Evolutionary conservation across 92 coral and sea anemone genomes (phyloP), one percentile per base, ranked within the genome.

Genomic region (Parazoanthus atlanticus): DNA sequence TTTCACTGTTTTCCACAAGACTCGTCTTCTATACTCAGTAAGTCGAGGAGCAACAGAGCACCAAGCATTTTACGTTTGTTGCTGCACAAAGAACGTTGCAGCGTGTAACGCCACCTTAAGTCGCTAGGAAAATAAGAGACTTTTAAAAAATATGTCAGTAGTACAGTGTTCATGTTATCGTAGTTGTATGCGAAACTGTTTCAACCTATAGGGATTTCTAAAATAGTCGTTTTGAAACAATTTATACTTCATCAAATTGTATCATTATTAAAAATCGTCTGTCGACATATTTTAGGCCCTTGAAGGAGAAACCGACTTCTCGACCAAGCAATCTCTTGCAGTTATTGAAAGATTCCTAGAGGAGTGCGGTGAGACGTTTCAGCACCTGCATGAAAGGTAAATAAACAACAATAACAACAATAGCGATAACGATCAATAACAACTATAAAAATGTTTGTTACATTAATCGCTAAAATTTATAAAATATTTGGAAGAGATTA

Each of bases 271-370:
- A 33, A 74, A 56, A 28, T 77, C 40, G 25, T 79, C 30, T 74
- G 23, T 64, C 29, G 31, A 29, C 15, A 0, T 64, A 67, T 72
- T 34, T 41, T 86, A 95, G 98, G 96, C 93, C n/a, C 90, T 95
- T 54, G 94, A 93, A 11, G 96, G 90, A 36, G 88, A 91, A 72
- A 94, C 95, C 17, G 96, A 93, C 90, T 93, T 95, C 56, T 86
- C 93, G 4, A 90, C 90, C n/a, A 89, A 86, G 46, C 88, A 56
- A 46, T 89, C 95, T 17, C 90, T 95, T 74, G 79, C 88, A 26
- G 94, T 90, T 28, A 88, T 95, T 75, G 94, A 92, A 90, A 89
- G 85, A 67, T 93, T 95, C 90, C 86, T 95, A 8, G 79, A 86
- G 41, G 88, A 91, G 16, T 95, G 98, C 87, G 88, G 94, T 73